phyloP scores from a whole-genome alignment of 2,797 vertebrate species.

The Lindbergichthys nudifrons region DNA sequence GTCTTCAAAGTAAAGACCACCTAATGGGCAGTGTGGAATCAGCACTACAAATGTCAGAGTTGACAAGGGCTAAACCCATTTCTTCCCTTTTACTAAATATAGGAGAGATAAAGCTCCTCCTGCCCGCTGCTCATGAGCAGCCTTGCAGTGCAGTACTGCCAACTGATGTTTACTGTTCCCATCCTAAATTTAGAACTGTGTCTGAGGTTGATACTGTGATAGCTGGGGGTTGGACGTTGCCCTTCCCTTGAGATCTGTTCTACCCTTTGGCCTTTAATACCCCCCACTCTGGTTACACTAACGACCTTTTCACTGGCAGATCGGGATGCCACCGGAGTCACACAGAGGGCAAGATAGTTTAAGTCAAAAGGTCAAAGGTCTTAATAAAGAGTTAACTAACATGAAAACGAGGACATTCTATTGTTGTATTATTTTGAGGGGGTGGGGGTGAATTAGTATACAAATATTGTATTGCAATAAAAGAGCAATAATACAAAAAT shows the following conservation, averaged over 20 bases:
- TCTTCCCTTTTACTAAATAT: slow-evolving; percentile 73
- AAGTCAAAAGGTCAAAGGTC: slow-evolving; percentile 75
- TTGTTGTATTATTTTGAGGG: slow-evolving; percentile 4
- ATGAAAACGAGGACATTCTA: slow-evolving; percentile 1
- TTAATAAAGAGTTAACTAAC: slow-evolving; percentile 46
- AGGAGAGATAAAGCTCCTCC: slow-evolving; percentile 33
- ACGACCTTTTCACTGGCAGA: slow-evolving; percentile 79
- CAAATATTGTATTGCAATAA: not conserved
- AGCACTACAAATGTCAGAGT: slow-evolving; percentile 80
- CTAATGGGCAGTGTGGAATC: slow-evolving; percentile 47
- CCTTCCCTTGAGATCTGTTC: slow-evolving; percentile 69
- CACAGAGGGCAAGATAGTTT: slow-evolving; percentile 48
- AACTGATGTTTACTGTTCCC: slow-evolving; percentile 42
- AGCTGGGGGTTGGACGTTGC: slow-evolving; percentile 17
- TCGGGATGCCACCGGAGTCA: slow-evolving; percentile 66
- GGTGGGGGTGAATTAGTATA: not conserved
- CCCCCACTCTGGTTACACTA: slow-evolving; percentile 86
- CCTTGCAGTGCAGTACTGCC: slow-evolving; percentile 21
- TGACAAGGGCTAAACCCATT: slow-evolving; percentile 58
- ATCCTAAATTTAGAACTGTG: slow-evolving; percentile 65
- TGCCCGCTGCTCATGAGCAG: slow-evolving; percentile 18
- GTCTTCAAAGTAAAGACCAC: slow-evolving; percentile 12
- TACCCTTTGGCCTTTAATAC: slow-evolving; percentile 86
- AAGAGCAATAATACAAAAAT: not conserved
- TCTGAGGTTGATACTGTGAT: slow-evolving; percentile 15